Percentiles rank a stretch among this genome's conserved stretches.
Evolutionary conservation across 92 coral and sea anemone genomes (phyloP).

Genomic region (Ricordea florida): DNA sequence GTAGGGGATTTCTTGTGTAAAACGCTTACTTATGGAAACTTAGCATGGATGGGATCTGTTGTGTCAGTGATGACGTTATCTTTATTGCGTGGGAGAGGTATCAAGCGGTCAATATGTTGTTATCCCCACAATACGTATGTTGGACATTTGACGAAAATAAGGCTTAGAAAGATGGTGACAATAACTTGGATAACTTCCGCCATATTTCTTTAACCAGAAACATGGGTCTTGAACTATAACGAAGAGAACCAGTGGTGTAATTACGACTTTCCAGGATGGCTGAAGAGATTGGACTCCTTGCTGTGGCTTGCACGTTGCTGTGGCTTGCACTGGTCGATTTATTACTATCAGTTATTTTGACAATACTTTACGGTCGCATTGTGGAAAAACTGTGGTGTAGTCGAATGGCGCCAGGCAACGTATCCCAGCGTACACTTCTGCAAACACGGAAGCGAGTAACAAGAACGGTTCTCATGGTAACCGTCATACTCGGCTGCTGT

Average conservation of each 20-base stretch:
- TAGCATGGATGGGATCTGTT: not conserved
- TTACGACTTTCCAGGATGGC: not conserved
- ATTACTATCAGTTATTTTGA: not conserved
- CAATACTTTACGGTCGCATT: not conserved
- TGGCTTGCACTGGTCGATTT: not conserved
- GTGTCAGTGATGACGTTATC: not conserved
- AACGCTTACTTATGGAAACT: not conserved
- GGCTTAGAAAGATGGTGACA: not conserved
- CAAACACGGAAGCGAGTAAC: not conserved
- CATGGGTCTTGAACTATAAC: not conserved
- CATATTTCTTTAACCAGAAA: not conserved
- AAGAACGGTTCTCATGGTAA: not conserved
- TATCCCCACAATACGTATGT: not conserved
- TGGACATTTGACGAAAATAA: not conserved
- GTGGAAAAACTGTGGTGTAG: not conserved
- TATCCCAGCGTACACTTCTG: constrained; percentile 7
- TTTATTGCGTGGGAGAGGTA: constrained; percentile 12
- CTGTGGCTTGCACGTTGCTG: too few species aligned
- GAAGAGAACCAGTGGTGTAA: not conserved
- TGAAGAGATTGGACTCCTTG: not conserved
- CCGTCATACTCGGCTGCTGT: not conserved
- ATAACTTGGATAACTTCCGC: not conserved
- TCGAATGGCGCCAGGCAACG: not conserved
- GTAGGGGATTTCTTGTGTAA: not conserved
- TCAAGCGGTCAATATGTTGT: not conserved